Conservation (phyloP, 2,113 vertebrate species). For the Ovibos moschatus region DNA sequence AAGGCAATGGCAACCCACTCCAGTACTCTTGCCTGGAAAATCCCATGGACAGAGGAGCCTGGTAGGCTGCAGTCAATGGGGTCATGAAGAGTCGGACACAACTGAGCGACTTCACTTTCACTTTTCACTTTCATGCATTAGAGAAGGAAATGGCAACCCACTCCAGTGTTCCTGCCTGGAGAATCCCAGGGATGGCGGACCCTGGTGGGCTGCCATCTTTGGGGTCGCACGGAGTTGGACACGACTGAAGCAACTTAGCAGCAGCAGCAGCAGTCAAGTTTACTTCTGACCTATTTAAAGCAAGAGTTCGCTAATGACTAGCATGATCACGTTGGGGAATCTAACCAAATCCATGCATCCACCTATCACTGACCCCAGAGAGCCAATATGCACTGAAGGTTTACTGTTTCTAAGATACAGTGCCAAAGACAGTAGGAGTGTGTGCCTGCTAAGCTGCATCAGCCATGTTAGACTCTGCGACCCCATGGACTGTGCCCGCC, state of each 20-base stretch:
- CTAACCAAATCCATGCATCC: not conserved
- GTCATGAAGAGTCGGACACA: accelerated
- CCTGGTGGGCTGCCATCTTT: too few relatives aligned
- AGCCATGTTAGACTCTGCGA: not conserved
- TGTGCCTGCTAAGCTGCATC: not conserved
- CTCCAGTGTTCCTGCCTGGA: too few relatives aligned
- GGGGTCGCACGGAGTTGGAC: accelerated
- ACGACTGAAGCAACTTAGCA: too few relatives aligned
- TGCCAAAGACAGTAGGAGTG: not conserved
- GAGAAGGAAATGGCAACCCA: too few relatives aligned
- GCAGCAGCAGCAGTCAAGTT: not conserved
- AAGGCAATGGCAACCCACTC: too few relatives aligned
- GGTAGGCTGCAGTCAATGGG: too few relatives aligned
- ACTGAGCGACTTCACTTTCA: too few relatives aligned
- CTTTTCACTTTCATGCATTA: too few relatives aligned
- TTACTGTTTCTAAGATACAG: not conserved
- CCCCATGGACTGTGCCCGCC: not conserved
- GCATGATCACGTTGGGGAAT: not conserved
- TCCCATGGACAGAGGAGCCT: too few relatives aligned
- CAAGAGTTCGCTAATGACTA: not conserved
- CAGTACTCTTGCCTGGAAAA: too few relatives aligned
- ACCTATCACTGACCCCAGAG: not conserved
- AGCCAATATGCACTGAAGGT: not conserved
- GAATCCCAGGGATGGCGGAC: too few relatives aligned
- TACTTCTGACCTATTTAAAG: not conserved